Evolutionary conservation across 2,888 invertebrate genomes (phyloP).

Genomic region (Parnassius mnemosyne): DNA sequence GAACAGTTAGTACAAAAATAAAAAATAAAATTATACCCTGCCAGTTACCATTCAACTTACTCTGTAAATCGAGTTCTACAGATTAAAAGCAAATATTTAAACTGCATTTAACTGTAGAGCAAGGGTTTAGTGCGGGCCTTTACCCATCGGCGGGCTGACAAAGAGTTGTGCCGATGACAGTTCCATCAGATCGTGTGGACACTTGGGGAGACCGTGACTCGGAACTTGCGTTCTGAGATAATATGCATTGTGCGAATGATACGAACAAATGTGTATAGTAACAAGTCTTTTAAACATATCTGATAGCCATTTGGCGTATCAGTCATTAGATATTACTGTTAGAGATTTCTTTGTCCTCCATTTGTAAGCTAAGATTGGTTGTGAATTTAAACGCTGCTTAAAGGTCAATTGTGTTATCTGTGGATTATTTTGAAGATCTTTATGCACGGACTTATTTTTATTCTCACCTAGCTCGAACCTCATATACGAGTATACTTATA

Average conservation of each 20-base stretch:
- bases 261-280: slow-evolving; percentile 2
- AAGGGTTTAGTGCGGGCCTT: slow-evolving; percentile 6
- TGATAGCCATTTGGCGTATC: slow-evolving; percentile 12
- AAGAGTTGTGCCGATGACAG: slow-evolving; percentile 14
- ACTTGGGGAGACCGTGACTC: slow-evolving; percentile 4
- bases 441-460: too few relatives aligned
- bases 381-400: too few relatives aligned
- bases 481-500: too few relatives aligned
- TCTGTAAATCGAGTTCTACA: neutral
- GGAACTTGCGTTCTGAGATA: slow-evolving; percentile 1
- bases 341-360: slow-evolving; percentile 8
- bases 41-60: slow-evolving; percentile 1
- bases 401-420: too few relatives aligned
- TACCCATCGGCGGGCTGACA: neutral
- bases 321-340: slow-evolving; percentile 10
- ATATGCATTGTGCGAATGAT: neutral
- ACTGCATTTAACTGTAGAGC: slow-evolving; percentile 13
- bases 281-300: slow-evolving; percentile 12
- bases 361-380: slow-evolving; percentile 1
- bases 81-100: slow-evolving; percentile 23
- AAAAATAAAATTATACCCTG: neutral
- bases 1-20: too few relatives aligned
- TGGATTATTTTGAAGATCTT: too few relatives aligned
- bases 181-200: slow-evolving; percentile 1
- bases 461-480: too few relatives aligned